Evolutionary conservation across 2,888 invertebrate genomes (phyloP).

Genomic region (Zhengitettix transpicula): DNA sequence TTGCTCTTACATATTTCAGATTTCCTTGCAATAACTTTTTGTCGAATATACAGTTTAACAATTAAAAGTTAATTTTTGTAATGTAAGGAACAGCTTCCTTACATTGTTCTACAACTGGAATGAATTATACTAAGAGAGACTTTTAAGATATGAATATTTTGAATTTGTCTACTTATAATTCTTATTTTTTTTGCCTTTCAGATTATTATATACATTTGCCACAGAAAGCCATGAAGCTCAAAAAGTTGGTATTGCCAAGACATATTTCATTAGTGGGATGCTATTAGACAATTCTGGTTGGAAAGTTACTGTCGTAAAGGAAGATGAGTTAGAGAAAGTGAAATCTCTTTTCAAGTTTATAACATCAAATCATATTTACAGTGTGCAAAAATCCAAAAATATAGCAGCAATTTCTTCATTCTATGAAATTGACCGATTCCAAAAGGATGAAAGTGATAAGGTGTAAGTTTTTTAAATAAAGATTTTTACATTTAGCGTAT

Average conservation of each 20-base stretch:
- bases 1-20: too few relatives aligned
- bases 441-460: background rate
- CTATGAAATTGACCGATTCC: background rate
- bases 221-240: slow-evolving; percentile 15
- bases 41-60: too few relatives aligned
- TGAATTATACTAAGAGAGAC: too few relatives aligned
- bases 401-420: background rate
- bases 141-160: too few relatives aligned
- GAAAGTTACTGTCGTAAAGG: slow-evolving; percentile 24
- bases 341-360: slow-evolving; percentile 22
- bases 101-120: too few relatives aligned
- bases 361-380: slow-evolving; percentile 27
- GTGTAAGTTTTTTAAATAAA: background rate
- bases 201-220: slow-evolving; percentile 22
- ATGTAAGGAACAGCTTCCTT: too few relatives aligned
- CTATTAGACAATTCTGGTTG: slow-evolving; percentile 18
- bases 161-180: background rate
- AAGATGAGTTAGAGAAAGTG: slow-evolving; percentile 18
- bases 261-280: slow-evolving; percentile 23
- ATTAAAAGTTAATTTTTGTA: too few relatives aligned
- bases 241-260: slow-evolving; percentile 18
- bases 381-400: slow-evolving; percentile 21
- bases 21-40: too few relatives aligned
- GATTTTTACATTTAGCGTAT: too few relatives aligned
- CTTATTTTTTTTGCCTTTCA: slow-evolving; percentile 4